Base-by-base conservation (phyloP, 2,797 vertebrate genomes). In the Premnoplex brunnescens region DNA sequence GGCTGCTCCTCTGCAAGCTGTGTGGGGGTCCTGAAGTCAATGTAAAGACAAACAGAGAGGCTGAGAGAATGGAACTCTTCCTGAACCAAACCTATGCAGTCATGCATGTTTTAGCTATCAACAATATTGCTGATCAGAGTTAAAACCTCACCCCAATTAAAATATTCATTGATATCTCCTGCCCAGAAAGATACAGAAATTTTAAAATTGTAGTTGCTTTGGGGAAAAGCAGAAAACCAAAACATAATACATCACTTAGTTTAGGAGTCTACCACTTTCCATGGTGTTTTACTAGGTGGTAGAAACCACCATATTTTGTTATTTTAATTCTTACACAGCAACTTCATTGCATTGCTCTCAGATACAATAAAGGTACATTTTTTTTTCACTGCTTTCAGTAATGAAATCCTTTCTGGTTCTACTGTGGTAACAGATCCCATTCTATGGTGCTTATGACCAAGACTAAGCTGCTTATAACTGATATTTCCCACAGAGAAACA, bases 1-100 rank as follows among this genome's bases (percentile, higher is more conserved):
- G 95, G 90, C 75, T 97, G 97, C 93, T 91, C 92, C 93, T 91
- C 96, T 95, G 89, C 85, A 84, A 93, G 89, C 91, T 94, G 48
- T 26, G 41, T 36, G 84, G 69, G 44, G 20, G 1, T 91, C 96
- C 84, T 55, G n/a, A 80, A 97, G 83, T 89, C 96, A 93, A 80
- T 39, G 62, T 34, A 96, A 95, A 94, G 69, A 89, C 94, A 83
- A 78, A 63, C 75, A 86, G 11, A 55, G 69, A 88, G 88, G 41
- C 72, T 73, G 44, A 68, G 72, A 76, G 64, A 76, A 87, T 32
- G 66, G 11, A 72, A 24, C 6, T 62, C 64, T 76, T 79, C 85
- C 84, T 73, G 64, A 89, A 87, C 60, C 51, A 49, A 30, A 83
- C 8, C 3, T 78, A 68, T 28, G 69, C 69, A 49, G 34, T 66